Evolutionary conservation across 2,888 invertebrate species (phyloP), one percentile per base, ranked within the genome.

Genomic region (Lucinisca nassula): DNA sequence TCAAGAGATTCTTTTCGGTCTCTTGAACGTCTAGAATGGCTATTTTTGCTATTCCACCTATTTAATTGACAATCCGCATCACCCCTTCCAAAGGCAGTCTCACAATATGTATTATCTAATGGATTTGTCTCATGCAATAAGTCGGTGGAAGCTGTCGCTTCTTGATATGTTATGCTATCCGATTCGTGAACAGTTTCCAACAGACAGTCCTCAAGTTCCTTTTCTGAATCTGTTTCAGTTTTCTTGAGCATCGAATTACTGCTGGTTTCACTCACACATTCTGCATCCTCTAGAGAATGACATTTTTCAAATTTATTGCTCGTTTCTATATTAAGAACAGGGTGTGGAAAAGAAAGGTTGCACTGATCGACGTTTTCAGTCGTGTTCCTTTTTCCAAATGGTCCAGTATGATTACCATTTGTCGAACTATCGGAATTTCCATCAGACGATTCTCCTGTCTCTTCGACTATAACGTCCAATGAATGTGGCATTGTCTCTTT

Each of bases 1-100:
- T 90, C 89, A 55, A 90, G 81, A 24, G 89, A 90, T 45, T 87
- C 89, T 67, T 90, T 90, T 51, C 89, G 85, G 27, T 6, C 61
- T 4, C 35, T 4, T 32, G 35, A 35, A 4, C 6, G 6, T 35
- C 17, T 67, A 2, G 67, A 67, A 10, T 12, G 21, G 32, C n/a
- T 67, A 32, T 21, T 21, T 67, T 35, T 67, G 35, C 35, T 32
- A 30, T 35, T 67, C 67, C 67, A 67, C 4, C 1, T 30, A 35
- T 35, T 35, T 4, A 35, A 3, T 21, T 35, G 35, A 21, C 67
- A 21, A 35, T 67, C 67, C 6, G 21, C 21, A 67, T 67, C 67
- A 67, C 67, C 6, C 35, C 17, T 67, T 10, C 35, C 32, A 35
- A 67, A 67, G 6, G 67, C 32, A 4, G 67, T 67, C 35, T 67